Percentiles rank a stretch among this genome's conserved stretches.
These are phyloP conservation scores for Notarius lentiginosus DNA, from an alignment of 2,113 vertebrate genomes.

Conservation along the genomic window DNA sequence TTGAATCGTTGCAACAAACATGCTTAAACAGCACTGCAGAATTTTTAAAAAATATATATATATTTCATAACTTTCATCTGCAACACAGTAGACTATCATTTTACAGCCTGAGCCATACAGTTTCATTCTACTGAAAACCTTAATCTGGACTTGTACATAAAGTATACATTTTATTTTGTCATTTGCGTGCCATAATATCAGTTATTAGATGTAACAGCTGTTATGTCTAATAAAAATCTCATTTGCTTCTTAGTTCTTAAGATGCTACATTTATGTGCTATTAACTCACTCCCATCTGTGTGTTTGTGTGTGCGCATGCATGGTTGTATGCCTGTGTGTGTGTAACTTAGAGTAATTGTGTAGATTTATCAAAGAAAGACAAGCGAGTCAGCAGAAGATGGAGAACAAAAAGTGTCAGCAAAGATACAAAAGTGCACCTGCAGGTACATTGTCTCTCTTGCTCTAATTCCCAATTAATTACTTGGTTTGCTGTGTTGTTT, in stretches of 20 bases:
- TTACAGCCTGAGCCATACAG: neutral
- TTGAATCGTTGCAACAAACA: neutral
- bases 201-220: neutral
- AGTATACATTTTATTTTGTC: neutral
- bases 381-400: slow-evolving; percentile 97
- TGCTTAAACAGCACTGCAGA: neutral
- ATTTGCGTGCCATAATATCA: neutral
- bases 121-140: neutral
- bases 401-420: slow-evolving; percentile 99
- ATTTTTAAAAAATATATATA: neutral
- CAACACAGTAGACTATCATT: neutral
- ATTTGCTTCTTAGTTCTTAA: slow-evolving; percentile 41
- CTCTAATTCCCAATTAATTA: neutral
- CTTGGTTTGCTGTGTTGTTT: neutral
- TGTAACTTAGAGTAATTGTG: slow-evolving; percentile 92
- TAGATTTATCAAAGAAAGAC: slow-evolving; percentile 99
- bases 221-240: slow-evolving; percentile 16
- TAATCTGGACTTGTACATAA: neutral
- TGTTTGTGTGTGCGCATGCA: slow-evolving; percentile 31
- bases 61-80: neutral
- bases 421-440: slow-evolving; percentile 99
- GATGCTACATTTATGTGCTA: slow-evolving; percentile 64
- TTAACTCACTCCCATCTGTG: slow-evolving; percentile 73
- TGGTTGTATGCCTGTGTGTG: slow-evolving; percentile 71
- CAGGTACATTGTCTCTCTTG: slow-evolving; percentile 81